Evolutionary conservation across 2,797 vertebrate species (phyloP).

Genomic region (Apogon talboti): DNA sequence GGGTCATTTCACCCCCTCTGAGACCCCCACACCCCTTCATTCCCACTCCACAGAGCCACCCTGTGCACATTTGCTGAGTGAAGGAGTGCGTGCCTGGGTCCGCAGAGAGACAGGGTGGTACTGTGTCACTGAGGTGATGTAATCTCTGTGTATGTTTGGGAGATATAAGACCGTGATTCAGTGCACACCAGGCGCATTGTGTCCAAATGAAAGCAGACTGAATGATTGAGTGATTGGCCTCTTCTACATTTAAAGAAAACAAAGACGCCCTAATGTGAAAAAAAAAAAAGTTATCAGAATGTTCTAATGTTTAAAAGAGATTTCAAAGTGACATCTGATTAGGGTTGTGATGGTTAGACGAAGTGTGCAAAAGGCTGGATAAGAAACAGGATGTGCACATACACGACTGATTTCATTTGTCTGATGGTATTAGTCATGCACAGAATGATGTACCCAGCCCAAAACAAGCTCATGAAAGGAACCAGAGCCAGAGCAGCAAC

Average conservation of each 20-base stretch:
- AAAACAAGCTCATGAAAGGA: too few relatives aligned
- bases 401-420: too few relatives aligned
- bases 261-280: neutral
- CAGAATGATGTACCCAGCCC: too few relatives aligned
- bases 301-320: too few relatives aligned
- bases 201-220: conserved; percentile 43
- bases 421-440: too few relatives aligned
- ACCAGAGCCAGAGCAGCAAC: too few relatives aligned
- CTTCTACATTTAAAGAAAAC: conserved; percentile 5
- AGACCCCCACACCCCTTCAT: conserved; percentile 4
- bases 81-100: conserved; percentile 12
- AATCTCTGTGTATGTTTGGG: conserved; percentile 56
- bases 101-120: conserved; percentile 42
- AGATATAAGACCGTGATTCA: conserved; percentile 47
- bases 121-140: conserved; percentile 65
- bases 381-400: too few relatives aligned
- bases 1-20: conserved; percentile 15
- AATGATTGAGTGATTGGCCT: conserved; percentile 26
- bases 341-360: too few relatives aligned
- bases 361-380: too few relatives aligned
- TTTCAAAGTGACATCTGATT: too few relatives aligned
- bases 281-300: too few relatives aligned
- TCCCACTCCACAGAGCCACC: neutral
- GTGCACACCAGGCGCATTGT: conserved; percentile 46
- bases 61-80: conserved; percentile 1